Base-by-base conservation (phyloP, 2,113 vertebrate species). In the Herpailurus yagouaroundi region DNA sequence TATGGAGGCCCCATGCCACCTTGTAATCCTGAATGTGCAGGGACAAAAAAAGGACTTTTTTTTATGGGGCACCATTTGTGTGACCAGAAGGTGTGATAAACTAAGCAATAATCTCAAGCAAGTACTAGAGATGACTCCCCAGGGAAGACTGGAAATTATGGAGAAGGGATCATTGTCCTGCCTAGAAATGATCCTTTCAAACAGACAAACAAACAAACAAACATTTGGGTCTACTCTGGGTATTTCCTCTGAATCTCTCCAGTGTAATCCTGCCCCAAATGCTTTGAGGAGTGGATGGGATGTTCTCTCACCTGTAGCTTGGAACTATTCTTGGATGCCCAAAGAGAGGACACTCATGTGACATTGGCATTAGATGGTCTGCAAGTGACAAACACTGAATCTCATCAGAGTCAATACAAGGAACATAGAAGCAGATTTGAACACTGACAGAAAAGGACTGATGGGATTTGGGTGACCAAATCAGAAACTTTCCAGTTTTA, bases 361-460 rank as follows among this genome's bases (percentile, higher is more conserved):
- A 82, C 50, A 36, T 7, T 52, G 25, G 25, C 15, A 81, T 63
- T 81, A n/a, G 6, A 63, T 41, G 23, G 10, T 31, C 55, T 80
- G 4, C 18, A 7, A 45, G 71, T 52, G 36, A 79, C 48, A 88
- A 79, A 87, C 21, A 25, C 4, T 74, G 10, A 7, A 27, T 60
- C 60, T 68, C 57, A 50, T 52, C 4, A 79, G 21, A 89, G n/a
- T 76, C 33, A 64, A 66, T 83, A 14, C 8, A 68, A 68, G 38
- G 0, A 9, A 52, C 7, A 19, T 0, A 4, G 27, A 27, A 55
- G 23, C 7, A 23, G 14, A 63, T 31, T 36, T 31, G 14, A 69
- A 94, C 7, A 15, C 3, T 27, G 29, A 92, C 6, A 8, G 33
- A 5, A 5, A 52, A 48, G 38, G 12, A 45, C 16, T 21, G 90